A percentile compares a stretch with the other conserved stretches of the same genome.
phyloP scores from a whole-genome alignment of 2,797 vertebrate genomes.

The Malacoctenus gilli region DNA sequence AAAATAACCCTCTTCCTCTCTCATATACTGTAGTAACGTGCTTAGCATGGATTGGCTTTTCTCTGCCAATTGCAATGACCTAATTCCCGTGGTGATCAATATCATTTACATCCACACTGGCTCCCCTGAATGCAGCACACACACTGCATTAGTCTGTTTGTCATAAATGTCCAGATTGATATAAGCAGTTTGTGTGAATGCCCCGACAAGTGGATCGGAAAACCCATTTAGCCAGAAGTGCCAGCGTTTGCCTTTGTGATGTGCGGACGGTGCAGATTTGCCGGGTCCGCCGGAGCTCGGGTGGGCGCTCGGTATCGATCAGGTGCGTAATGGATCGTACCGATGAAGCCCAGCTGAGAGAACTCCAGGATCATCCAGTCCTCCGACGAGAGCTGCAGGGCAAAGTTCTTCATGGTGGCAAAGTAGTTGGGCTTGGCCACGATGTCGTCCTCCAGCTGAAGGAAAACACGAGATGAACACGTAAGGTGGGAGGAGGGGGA shows the following conservation, averaged over 20 bases:
- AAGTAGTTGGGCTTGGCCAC: conserved; percentile 99
- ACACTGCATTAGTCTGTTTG: conserved; percentile 3
- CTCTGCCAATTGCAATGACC: conserved; percentile 5
- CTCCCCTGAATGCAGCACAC: neutral
- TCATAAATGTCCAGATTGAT: conserved; percentile 1
- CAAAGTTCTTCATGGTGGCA: conserved; percentile 99
- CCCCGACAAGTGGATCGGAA: conserved; percentile 4
- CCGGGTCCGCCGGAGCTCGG: conserved; percentile 3
- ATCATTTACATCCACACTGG: conserved; percentile 13
- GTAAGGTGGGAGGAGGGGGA: neutral
- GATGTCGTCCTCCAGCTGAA: conserved; percentile 97
- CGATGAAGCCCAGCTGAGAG: conserved; percentile 98
- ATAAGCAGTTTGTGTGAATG: neutral
- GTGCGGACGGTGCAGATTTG: conserved; percentile 20
- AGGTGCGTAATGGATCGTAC: conserved; percentile 71
- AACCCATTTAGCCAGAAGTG: conserved; percentile 4
- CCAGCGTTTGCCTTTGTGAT: conserved; percentile 4
- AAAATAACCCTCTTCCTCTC: conserved; percentile 8
- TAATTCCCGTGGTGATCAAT: conserved; percentile 10
- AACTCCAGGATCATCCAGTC: conserved; percentile 99
- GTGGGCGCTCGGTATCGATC: conserved; percentile 14
- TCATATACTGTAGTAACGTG: conserved; percentile 2
- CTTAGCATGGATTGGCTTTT: conserved; percentile 1
- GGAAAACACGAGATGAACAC: conserved; percentile 23
- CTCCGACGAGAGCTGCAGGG: conserved; percentile 94